These are phyloP conservation scores for Drosophila miranda DNA, from an alignment of 1,140 invertebrate species.

Conservation along the genomic window DNA sequence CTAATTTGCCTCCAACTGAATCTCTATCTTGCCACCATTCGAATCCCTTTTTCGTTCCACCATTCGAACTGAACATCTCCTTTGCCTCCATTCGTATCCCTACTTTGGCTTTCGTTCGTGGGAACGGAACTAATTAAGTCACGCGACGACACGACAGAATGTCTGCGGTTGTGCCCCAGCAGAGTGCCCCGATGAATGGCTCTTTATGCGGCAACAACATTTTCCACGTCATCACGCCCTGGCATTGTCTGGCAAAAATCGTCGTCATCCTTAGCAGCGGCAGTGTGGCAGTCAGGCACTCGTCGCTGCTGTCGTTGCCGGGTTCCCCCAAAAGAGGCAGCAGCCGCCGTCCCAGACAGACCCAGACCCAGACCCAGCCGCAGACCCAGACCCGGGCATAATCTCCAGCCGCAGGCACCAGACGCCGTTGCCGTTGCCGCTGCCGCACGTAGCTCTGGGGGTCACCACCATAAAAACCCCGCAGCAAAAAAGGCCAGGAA, in stretches of 20 bases:
- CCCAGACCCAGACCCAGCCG: conserved; percentile 14
- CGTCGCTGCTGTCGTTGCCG: too few relatives aligned
- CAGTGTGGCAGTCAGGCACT: too few relatives aligned
- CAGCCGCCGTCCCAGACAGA: conserved; percentile 26
- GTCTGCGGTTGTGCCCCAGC: conserved; percentile 53
- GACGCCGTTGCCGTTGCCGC: conserved; percentile 8
- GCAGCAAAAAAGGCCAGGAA: conserved; percentile 13
- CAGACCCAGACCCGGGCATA: conserved; percentile 37
- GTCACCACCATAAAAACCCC: conserved; percentile 47
- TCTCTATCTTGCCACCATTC: too few relatives aligned
- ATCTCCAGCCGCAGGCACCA: conserved; percentile 37
- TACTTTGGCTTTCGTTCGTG: conserved; percentile 15
- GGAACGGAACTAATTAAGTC: conserved; percentile 67
- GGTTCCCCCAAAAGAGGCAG: conserved; percentile 32
- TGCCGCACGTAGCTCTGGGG: conserved; percentile 45
- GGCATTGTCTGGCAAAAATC: conserved; percentile 50
- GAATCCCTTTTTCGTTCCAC: too few relatives aligned
- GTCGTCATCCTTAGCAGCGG: conserved; percentile 7
- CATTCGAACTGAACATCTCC: too few relatives aligned
- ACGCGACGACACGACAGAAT: conserved; percentile 66
- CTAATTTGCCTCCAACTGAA: too few relatives aligned
- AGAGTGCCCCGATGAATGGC: conserved; percentile 32
- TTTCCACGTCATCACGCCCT: conserved; percentile 73
- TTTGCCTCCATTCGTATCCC: too few relatives aligned
- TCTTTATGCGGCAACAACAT: conserved; percentile 46